Evolutionary conservation across 2,888 invertebrate species (phyloP).

Genomic region (Erebia palarica): DNA sequence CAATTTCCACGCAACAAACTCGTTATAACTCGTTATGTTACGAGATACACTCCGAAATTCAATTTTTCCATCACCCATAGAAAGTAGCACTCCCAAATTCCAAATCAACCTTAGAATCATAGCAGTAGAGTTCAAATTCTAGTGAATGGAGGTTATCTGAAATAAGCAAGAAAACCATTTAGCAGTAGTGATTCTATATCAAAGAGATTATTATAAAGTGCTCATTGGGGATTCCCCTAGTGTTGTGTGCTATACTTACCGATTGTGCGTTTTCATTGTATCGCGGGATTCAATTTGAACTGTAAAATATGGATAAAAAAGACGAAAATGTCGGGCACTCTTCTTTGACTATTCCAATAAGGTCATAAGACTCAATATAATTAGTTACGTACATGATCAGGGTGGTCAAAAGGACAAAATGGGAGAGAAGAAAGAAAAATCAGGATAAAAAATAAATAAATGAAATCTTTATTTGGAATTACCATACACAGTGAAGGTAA

Average conservation of each 20-base stretch:
- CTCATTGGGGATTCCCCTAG: constrained; percentile 76
- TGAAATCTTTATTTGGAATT: too few species aligned
- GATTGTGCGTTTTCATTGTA: constrained; percentile 36
- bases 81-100: constrained; percentile 31
- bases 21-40: constrained; percentile 58
- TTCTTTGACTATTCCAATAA: too few species aligned
- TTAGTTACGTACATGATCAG: too few species aligned
- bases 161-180: constrained; percentile 59
- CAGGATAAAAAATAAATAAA: too few species aligned
- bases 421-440: too few species aligned
- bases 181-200: constrained; percentile 64
- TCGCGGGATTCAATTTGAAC: not conserved
- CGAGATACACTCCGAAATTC: constrained; percentile 60
- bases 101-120: constrained; percentile 23
- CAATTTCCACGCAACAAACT: constrained; percentile 60
- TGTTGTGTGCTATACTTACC: constrained; percentile 55
- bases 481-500: too few species aligned
- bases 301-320: too few species aligned
- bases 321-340: too few species aligned
- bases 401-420: too few species aligned
- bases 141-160: constrained; percentile 49
- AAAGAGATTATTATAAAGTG: constrained; percentile 75
- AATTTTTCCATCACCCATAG: constrained; percentile 52
- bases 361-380: too few species aligned
- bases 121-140: constrained; percentile 28